These are phyloP conservation scores for Dendronephthya gigantea DNA, from an alignment of 64 coral and sea anemone genomes.

Conservation along the genomic window DNA sequence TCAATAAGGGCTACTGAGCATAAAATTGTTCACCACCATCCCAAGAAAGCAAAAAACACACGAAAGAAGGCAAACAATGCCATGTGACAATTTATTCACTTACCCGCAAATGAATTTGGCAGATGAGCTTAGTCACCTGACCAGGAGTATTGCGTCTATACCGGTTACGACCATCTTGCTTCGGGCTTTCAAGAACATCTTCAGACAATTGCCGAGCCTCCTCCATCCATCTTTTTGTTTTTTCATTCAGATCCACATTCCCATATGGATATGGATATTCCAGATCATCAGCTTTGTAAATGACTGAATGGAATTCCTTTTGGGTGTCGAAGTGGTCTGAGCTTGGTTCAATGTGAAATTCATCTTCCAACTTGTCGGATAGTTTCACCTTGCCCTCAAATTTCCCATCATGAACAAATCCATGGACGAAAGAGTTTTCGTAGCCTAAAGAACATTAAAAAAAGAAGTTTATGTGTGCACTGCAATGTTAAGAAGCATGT, in stretches of 20 bases:
- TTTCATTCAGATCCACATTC: background rate
- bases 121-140: background rate
- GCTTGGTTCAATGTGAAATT: conserved; percentile 4
- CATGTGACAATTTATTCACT: background rate
- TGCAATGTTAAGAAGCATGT: too few relatives aligned
- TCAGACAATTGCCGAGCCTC: background rate
- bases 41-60: too few relatives aligned
- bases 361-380: background rate
- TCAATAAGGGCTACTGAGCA: too few relatives aligned
- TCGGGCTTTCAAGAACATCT: background rate
- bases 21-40: too few relatives aligned
- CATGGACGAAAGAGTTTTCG: background rate
- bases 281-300: background rate
- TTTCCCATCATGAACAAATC: conserved; percentile 16
- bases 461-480: too few relatives aligned
- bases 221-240: conserved; percentile 6
- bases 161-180: background rate
- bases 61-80: too few relatives aligned
- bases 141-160: background rate
- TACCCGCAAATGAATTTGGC: conserved; percentile 14
- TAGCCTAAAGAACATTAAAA: background rate
- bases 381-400: conserved; percentile 13
- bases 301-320: background rate
- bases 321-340: background rate
- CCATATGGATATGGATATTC: conserved; percentile 3